Evolutionary conservation across 2,797 vertebrate genomes (phyloP).

Genomic region (Chromis chromis): DNA sequence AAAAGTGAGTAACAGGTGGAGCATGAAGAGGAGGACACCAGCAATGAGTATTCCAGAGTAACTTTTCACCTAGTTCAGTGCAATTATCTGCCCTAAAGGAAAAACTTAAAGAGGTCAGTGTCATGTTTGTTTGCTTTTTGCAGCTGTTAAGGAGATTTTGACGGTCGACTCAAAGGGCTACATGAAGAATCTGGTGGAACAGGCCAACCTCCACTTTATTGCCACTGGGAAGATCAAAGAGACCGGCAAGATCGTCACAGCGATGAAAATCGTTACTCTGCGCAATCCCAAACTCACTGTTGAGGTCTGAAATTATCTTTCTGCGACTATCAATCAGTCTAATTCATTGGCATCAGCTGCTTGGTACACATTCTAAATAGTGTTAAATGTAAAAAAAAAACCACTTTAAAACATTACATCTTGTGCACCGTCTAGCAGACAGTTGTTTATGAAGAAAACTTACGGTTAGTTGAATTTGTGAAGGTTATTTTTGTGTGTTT

Average conservation of each 20-base stretch:
- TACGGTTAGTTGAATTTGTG: no score
- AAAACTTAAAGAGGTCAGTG: neutral
- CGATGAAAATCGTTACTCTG: slow-evolving; percentile 87
- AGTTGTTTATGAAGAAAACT: neutral
- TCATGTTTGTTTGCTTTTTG: neutral
- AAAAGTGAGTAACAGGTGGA: slow-evolving; percentile 82
- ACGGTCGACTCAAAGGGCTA: slow-evolving; percentile 84
- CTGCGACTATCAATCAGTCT: neutral
- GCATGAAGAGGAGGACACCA: neutral
- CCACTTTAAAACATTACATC: no score
- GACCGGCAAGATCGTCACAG: slow-evolving; percentile 87
- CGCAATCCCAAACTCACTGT: slow-evolving; percentile 86
- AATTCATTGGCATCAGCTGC: neutral
- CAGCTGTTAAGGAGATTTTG: slow-evolving; percentile 83
- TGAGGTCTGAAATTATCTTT: slow-evolving; percentile 80
- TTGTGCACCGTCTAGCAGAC: no score
- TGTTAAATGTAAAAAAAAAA: neutral
- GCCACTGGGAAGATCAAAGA: slow-evolving; percentile 90
- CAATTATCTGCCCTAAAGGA: no score
- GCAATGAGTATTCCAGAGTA: neutral
- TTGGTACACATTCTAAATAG: neutral
- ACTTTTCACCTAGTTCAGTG: no score
- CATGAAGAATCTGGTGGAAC: slow-evolving; percentile 91
- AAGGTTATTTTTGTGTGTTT: neutral
- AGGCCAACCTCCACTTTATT: slow-evolving; percentile 94